Percentiles rank a stretch among this genome's conserved stretches.
Conservation (phyloP, 2,888 invertebrate species). For the Galeruca laticollis region DNA sequence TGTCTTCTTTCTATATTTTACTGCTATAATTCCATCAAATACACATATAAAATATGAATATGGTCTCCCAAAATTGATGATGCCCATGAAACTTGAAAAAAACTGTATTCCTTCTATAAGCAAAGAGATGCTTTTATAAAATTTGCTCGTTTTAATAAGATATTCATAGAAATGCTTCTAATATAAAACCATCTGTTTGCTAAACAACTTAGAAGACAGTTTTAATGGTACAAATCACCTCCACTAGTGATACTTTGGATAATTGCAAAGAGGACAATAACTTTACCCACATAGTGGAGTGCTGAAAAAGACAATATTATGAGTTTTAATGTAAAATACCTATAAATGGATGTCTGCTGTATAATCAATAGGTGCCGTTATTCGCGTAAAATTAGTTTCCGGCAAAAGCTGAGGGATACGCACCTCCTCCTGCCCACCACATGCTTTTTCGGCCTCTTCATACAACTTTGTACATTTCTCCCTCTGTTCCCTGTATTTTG, state of each 20-base stretch:
- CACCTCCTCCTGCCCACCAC: slow-evolving; percentile 70
- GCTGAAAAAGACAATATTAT: slow-evolving; percentile 40
- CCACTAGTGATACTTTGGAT: slow-evolving; percentile 42
- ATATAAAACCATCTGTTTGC: slow-evolving; percentile 11
- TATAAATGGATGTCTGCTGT: slow-evolving; percentile 66
- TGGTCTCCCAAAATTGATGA: slow-evolving; percentile 19
- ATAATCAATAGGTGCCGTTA: slow-evolving; percentile 66
- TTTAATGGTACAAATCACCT: slow-evolving; percentile 11
- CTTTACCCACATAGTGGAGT: slow-evolving; percentile 40
- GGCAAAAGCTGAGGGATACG: slow-evolving; percentile 67
- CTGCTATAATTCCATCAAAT: too few species aligned
- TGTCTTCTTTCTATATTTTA: too few species aligned
- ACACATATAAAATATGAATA: not conserved
- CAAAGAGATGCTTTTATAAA: not conserved
- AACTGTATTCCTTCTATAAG: slow-evolving; percentile 31
- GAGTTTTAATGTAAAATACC: slow-evolving; percentile 60
- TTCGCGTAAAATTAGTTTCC: slow-evolving; percentile 63
- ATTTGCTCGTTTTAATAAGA: not conserved
- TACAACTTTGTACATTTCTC: slow-evolving; percentile 72
- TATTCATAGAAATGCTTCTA: too few species aligned
- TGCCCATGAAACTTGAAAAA: slow-evolving; percentile 15
- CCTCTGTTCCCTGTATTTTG: slow-evolving; percentile 71
- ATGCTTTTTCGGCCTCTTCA: slow-evolving; percentile 69
- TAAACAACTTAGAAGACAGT: slow-evolving; percentile 19
- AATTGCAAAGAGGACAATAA: slow-evolving; percentile 38